Evolutionary conservation across 2,113 vertebrate genomes (phyloP).

Genomic region (Stegostoma tigrinum): DNA sequence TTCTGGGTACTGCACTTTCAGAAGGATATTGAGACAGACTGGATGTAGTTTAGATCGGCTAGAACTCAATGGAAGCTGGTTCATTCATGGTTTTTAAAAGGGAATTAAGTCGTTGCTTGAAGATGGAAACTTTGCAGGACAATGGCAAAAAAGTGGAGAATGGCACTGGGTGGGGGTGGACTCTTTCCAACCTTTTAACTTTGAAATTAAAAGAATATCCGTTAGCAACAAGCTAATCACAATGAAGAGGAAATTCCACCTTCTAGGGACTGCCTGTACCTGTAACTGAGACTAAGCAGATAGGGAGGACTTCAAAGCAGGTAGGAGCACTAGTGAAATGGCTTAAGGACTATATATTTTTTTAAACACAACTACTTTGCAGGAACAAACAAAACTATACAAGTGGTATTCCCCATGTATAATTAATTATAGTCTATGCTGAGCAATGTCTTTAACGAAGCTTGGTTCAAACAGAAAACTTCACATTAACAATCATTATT

Average conservation of each 20-base stretch:
- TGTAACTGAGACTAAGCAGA: too few relatives aligned
- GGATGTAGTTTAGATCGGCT: neutral
- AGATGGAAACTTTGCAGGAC: neutral
- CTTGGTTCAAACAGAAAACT: neutral
- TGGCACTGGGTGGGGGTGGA: neutral
- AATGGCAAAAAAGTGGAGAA: neutral
- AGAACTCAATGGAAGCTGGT: neutral
- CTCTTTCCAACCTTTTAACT: too few relatives aligned
- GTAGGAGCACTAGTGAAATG: neutral
- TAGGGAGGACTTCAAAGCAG: too few relatives aligned
- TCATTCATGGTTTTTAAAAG: neutral
- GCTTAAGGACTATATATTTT: neutral
- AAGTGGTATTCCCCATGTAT: neutral
- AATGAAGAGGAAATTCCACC: too few relatives aligned
- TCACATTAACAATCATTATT: neutral
- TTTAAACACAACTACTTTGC: neutral
- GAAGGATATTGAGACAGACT: neutral
- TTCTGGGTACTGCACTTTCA: neutral
- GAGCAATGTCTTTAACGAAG: neutral
- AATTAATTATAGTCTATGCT: neutral
- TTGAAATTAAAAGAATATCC: too few relatives aligned
- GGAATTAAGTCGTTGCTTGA: neutral
- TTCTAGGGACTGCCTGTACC: too few relatives aligned
- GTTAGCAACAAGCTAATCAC: too few relatives aligned
- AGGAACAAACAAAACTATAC: neutral